Base-by-base conservation (phyloP, 2,113 vertebrate genomes). In the Phalacrocorax aristotelis region DNA sequence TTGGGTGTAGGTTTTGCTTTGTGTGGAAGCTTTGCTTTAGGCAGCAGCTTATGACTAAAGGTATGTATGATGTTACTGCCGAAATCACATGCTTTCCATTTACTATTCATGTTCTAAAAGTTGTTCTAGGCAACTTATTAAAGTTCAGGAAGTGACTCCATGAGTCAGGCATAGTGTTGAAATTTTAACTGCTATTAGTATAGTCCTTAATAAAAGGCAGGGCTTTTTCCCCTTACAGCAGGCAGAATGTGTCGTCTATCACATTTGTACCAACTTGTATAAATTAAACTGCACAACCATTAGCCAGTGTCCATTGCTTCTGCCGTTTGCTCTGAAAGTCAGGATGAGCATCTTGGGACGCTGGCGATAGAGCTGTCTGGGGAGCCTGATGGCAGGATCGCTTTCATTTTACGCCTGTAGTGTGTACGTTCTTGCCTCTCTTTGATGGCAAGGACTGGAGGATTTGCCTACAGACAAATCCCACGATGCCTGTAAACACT, bases 381-480 rank as follows among this genome's bases (percentile, higher is more conserved):
- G 11, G 36, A 91, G 51, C 86, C 80, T 26, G 57, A 58, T 42
- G 76, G 51, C 51, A 86, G 42, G 8, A 46, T 62, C 26, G 2
- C 58, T 72, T 61, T 81, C 40, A 57, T 60, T 40, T 80, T 86
- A 64, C 3, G 10, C 42, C 55, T 17, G 1, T 15, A 25, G 36
- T 16, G 18, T 60, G n/a, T 27, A 6, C 4, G 7, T 80, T 83
- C 46, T 29, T 64, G 20, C 22, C 52, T 84, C 32, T 26, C 30
- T 57, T 51, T 82, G 66, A 38, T 86, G 74, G 64, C n/a, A 82
- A 34, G 42, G 69, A 15, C 55, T 4, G 11, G 6, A 91, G 65
- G 61, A 11, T 91, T 91, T 96, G 60, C 61, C 84, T 23, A 15
- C 46, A 75, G 81, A 75, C 42, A 89, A 82, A 87, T 94, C 65